Evolutionary conservation across 2,888 invertebrate species (phyloP), one percentile per base, ranked within the genome.

Genomic region (Drosophila nigricruria): DNA sequence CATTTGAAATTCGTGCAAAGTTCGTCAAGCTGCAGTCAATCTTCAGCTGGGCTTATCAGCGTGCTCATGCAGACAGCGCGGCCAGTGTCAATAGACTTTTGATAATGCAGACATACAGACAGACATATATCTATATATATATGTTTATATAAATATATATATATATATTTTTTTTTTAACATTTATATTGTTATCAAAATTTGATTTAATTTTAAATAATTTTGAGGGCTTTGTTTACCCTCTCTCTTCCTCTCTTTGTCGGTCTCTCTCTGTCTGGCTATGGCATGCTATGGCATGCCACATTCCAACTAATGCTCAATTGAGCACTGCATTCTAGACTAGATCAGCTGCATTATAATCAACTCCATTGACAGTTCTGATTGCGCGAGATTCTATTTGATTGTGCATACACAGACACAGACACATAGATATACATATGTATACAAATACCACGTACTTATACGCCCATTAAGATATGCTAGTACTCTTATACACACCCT

Each of bases 81-180:
- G 73, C 75, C 77, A 77, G 74, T 82, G 89, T 85, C 89, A 81
- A 86, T 79, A 81, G 76, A 86, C 84, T 78, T 78, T 78, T 75
- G 66, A 79, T 78, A 72, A 78, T 67, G 62, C 34, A 38, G 45
- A 68, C 30, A 32, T n/a, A 38, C 10, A n/a, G 6, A 50, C 42
- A 47, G 23, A 34, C 14, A 18, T 18, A 40, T 23, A 50, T 45
- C 20, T 40, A 43, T 30, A 52, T 18, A 9, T 49, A 36, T 58
- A 20, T 49, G 12, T 59, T 16, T 32, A 45, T 23, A 36, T 40
- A n/a, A 12, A 25, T 20, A 64, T 38, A 42, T 47, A 18, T 42
- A 20, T 38, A 8, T 43, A 23, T 23, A 23, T 25, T 20, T 23
- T 60, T 14, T 45, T 20, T 20, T 36, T 8, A 20, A 32, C n/a